Percentiles rank a stretch among this genome's conserved stretches.
phyloP scores from a whole-genome alignment of 2,797 vertebrate genomes.

The Hippopotamyrus pictus region DNA sequence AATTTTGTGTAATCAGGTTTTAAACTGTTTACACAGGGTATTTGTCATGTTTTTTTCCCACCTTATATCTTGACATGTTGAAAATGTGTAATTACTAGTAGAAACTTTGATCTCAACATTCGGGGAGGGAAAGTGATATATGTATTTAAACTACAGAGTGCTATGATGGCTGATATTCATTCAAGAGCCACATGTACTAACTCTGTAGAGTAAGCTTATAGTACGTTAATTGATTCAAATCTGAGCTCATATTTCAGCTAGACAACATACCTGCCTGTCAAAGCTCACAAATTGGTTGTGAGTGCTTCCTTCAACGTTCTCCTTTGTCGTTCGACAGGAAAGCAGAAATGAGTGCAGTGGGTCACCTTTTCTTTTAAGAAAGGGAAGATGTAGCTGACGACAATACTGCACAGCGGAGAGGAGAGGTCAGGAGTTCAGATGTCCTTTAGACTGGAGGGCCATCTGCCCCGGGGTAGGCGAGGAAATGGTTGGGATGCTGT shows the following conservation, averaged over 20 bases:
- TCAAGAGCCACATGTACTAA: too few species aligned
- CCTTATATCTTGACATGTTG: constrained; percentile 24
- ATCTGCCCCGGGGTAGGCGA: neutral
- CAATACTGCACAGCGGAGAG: neutral
- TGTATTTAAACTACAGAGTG: neutral
- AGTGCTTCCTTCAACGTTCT: neutral
- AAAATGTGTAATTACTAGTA: constrained; percentile 23
- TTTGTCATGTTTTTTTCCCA: constrained; percentile 23
- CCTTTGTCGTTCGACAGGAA: neutral
- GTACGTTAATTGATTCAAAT: neutral
- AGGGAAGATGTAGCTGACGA: neutral
- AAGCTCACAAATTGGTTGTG: neutral
- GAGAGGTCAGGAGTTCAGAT: neutral
- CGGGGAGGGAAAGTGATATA: constrained; percentile 6
- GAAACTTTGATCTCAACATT: constrained; percentile 19
- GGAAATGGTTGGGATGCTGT: constrained; percentile 23
- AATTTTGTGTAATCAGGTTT: constrained; percentile 28
- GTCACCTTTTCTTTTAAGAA: neutral
- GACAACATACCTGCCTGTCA: neutral
- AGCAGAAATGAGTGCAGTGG: neutral
- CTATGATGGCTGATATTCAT: neutral
- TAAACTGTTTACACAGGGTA: constrained; percentile 28
- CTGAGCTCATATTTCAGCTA: neutral
- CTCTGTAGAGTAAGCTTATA: neutral
- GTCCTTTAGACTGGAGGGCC: constrained; percentile 6